Percentiles rank a stretch among this genome's conserved stretches.
These are phyloP conservation scores for Semotilus atromaculatus DNA, from an alignment of 2,797 vertebrate genomes.

Conservation along the genomic window DNA sequence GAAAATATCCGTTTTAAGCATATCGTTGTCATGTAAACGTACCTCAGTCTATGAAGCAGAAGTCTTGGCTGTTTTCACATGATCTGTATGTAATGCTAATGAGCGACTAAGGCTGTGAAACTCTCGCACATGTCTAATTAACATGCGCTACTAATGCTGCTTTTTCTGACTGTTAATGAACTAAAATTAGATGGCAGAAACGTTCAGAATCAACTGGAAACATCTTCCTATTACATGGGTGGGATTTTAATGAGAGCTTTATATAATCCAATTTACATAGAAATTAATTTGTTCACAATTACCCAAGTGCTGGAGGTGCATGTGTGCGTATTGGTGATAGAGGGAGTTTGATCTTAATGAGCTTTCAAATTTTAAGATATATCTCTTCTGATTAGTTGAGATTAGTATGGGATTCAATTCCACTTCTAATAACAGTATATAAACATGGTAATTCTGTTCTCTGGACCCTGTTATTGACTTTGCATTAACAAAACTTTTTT, in stretches of 20 bases:
- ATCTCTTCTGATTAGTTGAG: conserved; percentile 10
- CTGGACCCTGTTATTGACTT: not conserved
- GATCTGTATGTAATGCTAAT: conserved; percentile 1
- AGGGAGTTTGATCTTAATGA: not conserved
- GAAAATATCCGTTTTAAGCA: too few relatives aligned
- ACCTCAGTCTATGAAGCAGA: not conserved
- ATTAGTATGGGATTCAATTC: not conserved
- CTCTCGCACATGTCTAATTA: conserved; percentile 33
- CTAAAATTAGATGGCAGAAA: conserved; percentile 35
- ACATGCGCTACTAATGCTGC: conserved; percentile 3
- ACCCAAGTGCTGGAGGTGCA: not conserved
- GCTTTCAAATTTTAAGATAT: not conserved
- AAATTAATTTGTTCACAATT: conserved; percentile 41
- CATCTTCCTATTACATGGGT: conserved; percentile 20
- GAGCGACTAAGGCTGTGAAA: not conserved
- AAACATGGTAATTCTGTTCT: not conserved
- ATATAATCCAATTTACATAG: conserved; percentile 36
- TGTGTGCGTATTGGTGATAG: not conserved
- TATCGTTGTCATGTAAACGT: too few relatives aligned
- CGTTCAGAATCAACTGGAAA: conserved; percentile 8
- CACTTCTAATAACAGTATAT: not conserved
- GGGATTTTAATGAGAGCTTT: conserved; percentile 37
- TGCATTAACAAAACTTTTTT: not conserved
- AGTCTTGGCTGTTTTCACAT: conserved; percentile 9
- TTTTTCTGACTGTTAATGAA: conserved; percentile 27